Base-by-base conservation (phyloP, 2,888 invertebrate genomes). In the Troilus luridus region DNA sequence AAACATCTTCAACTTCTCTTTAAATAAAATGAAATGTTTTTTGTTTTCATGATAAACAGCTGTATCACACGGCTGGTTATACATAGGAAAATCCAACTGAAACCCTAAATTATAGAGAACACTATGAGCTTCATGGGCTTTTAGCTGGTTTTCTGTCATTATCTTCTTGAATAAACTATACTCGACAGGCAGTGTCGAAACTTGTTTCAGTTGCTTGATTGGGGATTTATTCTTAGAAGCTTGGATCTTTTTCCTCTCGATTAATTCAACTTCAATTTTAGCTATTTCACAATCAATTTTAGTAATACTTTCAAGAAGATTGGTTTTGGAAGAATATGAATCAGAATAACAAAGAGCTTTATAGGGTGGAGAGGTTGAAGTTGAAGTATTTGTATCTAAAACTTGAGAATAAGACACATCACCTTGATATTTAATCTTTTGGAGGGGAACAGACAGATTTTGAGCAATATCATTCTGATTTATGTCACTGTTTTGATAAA, bases 61-160 rank as follows among this genome's bases (percentile, higher is more conserved):
- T 54, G 85, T 85, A 56, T 85, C 85, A 58, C 54, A 85, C 0
- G 85, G 54, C n/a, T 85, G 85, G 3, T 85, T 85, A 56, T 85
- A 54, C 11, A 56, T 0, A 85, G 85, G 85, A 41, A 85, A 85
- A 85, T 85, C 85, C 9, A 58, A 21, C 56, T 85, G 9, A 10
- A 56, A n/a, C n/a, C n/a, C n/a, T 58, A 85, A 10, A 56, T 58
- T 56, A 8, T 6, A 10, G 5, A 85, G 1, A n/a, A 56, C n/a
- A 56, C n/a, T 56, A n/a, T 85, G 85, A 56, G 85, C 56, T 58
- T 85, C 56, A 56, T 56, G 21, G n/a, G 85, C 85, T 58, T 85
- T 85, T 58, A n/a, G 85, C 56, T 41, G 54, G 14, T 85, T 85
- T 85, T 85, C 85, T n/a, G 85, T 11, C 0, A 85, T 56, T 12